These are phyloP conservation scores for Okamejei kenojei DNA, from an alignment of 2,797 vertebrate genomes.

Conservation along the genomic window DNA sequence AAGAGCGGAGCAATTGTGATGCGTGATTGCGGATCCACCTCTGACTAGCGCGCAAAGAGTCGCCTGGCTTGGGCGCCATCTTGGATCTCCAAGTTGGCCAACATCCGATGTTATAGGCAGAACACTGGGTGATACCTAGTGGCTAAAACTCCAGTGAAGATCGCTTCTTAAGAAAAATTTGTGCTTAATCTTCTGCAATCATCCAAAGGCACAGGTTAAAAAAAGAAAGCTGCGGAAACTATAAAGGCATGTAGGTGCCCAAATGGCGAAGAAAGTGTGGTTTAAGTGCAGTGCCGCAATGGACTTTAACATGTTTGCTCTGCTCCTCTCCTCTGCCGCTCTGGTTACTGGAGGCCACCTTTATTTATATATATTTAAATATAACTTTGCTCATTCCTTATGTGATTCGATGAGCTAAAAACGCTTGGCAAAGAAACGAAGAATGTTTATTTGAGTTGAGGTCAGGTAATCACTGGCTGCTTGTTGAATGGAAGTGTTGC, in stretches of 20 bases:
- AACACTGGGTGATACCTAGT: not conserved
- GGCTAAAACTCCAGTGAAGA: not conserved
- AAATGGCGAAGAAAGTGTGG: not conserved
- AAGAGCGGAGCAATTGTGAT: no score
- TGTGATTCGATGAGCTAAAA: not conserved
- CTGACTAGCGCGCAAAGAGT: no score
- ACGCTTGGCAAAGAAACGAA: not conserved
- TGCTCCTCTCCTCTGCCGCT: not conserved
- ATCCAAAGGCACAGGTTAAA: not conserved
- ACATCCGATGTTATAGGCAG: not conserved
- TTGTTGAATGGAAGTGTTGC: not conserved
- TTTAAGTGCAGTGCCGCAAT: not conserved
- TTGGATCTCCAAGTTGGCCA: no score
- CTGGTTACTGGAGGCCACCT: slow-evolving; percentile 5
- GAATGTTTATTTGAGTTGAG: not conserved
- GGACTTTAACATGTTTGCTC: not conserved
- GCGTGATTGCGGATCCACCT: no score
- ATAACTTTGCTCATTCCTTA: slow-evolving; percentile 26
- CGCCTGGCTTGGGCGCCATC: no score
- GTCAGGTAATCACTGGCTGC: not conserved
- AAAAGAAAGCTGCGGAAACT: not conserved
- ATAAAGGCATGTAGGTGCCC: not conserved
- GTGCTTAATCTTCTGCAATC: not conserved
- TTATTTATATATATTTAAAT: slow-evolving; percentile 18
- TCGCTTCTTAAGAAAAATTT: not conserved